phyloP scores from a whole-genome alignment of 2,888 invertebrate genomes.

The Calliphora vomitoria region DNA sequence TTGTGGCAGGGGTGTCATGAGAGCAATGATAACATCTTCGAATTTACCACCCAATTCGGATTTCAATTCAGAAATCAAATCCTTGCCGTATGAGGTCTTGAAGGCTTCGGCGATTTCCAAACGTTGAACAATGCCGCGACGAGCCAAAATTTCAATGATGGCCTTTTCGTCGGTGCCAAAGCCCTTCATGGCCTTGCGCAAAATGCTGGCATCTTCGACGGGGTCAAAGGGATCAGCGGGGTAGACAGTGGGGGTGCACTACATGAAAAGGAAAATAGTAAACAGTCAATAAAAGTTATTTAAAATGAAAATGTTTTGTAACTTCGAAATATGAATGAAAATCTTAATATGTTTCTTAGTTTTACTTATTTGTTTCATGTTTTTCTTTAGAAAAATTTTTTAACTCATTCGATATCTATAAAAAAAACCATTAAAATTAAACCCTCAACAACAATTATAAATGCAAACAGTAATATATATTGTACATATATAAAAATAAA shows the following conservation, averaged over 20 bases:
- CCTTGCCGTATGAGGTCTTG: constrained; percentile 96
- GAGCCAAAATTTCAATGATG: constrained; percentile 95
- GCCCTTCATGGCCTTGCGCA: constrained; percentile 96
- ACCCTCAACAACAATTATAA: constrained; percentile 41
- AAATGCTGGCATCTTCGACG: constrained; percentile 92
- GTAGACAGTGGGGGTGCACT: constrained; percentile 95
- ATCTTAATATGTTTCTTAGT: no score
- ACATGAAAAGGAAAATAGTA: constrained; percentile 42
- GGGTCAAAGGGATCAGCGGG: constrained; percentile 95
- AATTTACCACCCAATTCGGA: constrained; percentile 95
- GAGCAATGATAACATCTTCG: constrained; percentile 94
- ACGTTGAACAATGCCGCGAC: constrained; percentile 95
- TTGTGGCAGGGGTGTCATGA: constrained; percentile 95
- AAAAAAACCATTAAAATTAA: background rate
- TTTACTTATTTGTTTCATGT: no score
- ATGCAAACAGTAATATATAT: constrained; percentile 20
- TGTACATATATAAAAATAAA: constrained; percentile 17
- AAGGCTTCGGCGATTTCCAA: constrained; percentile 95
- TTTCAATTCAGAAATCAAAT: constrained; percentile 92
- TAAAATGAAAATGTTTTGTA: no score
- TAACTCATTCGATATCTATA: background rate
- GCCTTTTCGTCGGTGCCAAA: constrained; percentile 96
- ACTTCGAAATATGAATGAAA: no score
- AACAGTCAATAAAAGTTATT: background rate
- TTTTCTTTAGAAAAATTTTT: no score